phyloP scores from a whole-genome alignment of 2,797 vertebrate species.

The Acipenser transmontanus region DNA sequence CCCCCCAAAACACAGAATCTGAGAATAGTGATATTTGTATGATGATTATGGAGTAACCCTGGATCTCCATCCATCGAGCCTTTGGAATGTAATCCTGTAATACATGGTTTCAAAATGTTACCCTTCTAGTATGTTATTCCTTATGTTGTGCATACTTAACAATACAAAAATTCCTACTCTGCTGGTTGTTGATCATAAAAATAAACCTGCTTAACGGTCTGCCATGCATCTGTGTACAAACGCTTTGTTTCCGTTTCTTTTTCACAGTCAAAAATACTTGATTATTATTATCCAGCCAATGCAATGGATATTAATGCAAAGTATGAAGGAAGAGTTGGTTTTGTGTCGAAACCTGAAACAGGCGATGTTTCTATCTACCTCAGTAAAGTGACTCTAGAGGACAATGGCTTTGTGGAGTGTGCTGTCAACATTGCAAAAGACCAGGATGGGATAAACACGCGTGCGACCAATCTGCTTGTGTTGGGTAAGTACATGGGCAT shows the following conservation, averaged over 20 bases:
- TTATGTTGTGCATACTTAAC: too few relatives aligned
- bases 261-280: conserved; percentile 39
- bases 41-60: too few relatives aligned
- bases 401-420: conserved; percentile 52
- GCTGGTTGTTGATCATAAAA: not conserved
- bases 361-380: conserved; percentile 38
- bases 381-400: conserved; percentile 41
- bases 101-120: too few relatives aligned
- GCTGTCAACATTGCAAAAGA: conserved; percentile 45
- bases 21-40: too few relatives aligned
- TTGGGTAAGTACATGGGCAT: conserved; percentile 48
- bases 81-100: too few relatives aligned
- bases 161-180: not conserved
- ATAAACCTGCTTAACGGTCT: not conserved
- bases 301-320: conserved; percentile 36
- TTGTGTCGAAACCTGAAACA: conserved; percentile 22
- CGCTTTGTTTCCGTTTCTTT: conserved; percentile 14
- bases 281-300: conserved; percentile 23
- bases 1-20: too few relatives aligned
- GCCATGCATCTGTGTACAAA: not conserved
- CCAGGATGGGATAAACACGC: conserved; percentile 35
- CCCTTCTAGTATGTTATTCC: too few relatives aligned
- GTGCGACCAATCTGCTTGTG: conserved; percentile 49
- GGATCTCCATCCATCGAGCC: too few relatives aligned
- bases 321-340: conserved; percentile 39